These are phyloP conservation scores for Drosophila aff. DNA, from an alignment of 1,140 invertebrate genomes.

Conservation along the genomic window DNA sequence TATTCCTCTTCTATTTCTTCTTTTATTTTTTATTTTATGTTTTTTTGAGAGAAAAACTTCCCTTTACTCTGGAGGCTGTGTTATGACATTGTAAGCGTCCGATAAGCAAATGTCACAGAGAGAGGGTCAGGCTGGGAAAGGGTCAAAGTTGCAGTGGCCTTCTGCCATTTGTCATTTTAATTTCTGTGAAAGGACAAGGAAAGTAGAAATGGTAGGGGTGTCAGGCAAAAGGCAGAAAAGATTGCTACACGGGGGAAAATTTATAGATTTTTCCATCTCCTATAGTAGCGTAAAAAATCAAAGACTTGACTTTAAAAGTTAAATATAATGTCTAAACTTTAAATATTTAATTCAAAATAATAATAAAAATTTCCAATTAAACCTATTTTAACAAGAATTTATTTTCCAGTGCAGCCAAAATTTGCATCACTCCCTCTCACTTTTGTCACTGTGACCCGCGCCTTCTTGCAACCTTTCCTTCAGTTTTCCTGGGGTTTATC, in stretches of 20 bases:
- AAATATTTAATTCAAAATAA: background rate
- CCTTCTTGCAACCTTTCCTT: constrained; percentile 64
- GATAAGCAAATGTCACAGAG: constrained; percentile 68
- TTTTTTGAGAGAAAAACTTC: constrained; percentile 22
- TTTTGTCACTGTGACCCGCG: constrained; percentile 10
- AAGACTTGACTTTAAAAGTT: background rate
- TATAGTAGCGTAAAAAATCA: background rate
- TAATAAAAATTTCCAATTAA: too few relatives aligned
- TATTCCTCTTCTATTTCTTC: constrained; percentile 47
- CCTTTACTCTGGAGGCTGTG: constrained; percentile 55
- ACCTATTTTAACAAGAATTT: background rate
- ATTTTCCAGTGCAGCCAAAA: constrained; percentile 12
- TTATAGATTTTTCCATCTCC: background rate
- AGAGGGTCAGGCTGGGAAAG: constrained; percentile 53
- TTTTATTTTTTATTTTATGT: constrained; percentile 1
- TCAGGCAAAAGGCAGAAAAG: background rate
- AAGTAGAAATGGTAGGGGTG: constrained; percentile 55
- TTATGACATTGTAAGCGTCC: constrained; percentile 79
- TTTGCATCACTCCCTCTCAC: constrained; percentile 23
- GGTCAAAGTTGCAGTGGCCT: constrained; percentile 74
- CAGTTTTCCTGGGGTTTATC: constrained; percentile 64
- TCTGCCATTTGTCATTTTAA: constrained; percentile 80
- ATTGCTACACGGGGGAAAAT: constrained; percentile 1
- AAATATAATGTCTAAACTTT: background rate
- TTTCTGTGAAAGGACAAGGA: constrained; percentile 63